Base-by-base conservation (phyloP, 1,140 invertebrate genomes). In the Cepaea nemoralis region DNA sequence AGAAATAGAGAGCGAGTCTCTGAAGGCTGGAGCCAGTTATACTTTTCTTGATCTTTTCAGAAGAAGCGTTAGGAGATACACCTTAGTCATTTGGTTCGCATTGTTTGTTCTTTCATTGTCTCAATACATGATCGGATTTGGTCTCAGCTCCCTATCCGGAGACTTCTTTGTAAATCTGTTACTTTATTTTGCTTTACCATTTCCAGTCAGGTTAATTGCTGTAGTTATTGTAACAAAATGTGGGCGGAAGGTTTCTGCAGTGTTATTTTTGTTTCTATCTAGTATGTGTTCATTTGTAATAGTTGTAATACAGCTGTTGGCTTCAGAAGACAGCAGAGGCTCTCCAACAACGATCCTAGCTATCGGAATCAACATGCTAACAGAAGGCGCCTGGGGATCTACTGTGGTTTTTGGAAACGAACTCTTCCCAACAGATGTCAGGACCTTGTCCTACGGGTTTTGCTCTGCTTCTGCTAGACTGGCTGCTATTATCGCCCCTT, bases 151-250 rank as follows among this genome's bases (percentile, higher is more conserved):
- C 3, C 67, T 70, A 2, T 70, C 39, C 16, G 67, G 67, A 22
- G 39, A 70, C 24, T 70, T 70, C 24, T 70, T 37, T 70, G 33
- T 70, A 5, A 70, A 70, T 33, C 39, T 70, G 8, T 14, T 70
- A 3, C 67, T 70, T 8, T 70, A 16, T 40, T 35, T 33, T 16
- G 67, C 35, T 33, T 5, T 70, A 33, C 19, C 39, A 2, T 6
- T 33, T 8, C 67, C 67, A 33, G 5, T 24, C 5, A 37, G 33
- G 19, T 5, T 40, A 3, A 35, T 70, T 5, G 6, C 67, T 70
- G 5, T 70, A 37, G 39, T 33, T 16, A 10, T 70, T 37, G 67
- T 16, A 12, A 31, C 8, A 14, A 70, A 70, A 37, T 8, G 31
- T 6, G 67, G 67, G 8, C 31, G 67, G n/a, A 35, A 33, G 35